Conservation (phyloP, 1,140 invertebrate species). For the Scylla paramamosain region DNA sequence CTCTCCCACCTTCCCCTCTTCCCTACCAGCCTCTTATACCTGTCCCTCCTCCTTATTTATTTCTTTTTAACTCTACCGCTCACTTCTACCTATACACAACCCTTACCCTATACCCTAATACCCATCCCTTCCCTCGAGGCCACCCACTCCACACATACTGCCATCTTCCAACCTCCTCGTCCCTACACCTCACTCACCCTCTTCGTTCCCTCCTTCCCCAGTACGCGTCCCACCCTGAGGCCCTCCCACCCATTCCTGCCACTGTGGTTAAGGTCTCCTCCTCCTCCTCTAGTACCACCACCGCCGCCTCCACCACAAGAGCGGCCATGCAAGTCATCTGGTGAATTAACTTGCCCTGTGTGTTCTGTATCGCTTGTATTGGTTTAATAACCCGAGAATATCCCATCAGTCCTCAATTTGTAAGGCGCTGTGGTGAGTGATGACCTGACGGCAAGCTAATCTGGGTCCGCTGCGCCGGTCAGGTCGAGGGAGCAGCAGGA, state of each 20-base stretch:
- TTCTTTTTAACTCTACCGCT: slow-evolving; percentile 9
- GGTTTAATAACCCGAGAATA: slow-evolving; percentile 39
- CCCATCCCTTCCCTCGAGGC: neutral
- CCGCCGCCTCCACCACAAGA: neutral
- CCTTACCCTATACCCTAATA: neutral
- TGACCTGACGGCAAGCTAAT: slow-evolving; percentile 22
- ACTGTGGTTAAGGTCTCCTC: neutral
- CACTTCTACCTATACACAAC: neutral
- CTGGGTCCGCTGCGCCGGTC: neutral
- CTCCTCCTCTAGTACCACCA: neutral
- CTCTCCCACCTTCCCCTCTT: neutral
- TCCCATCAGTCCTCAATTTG: slow-evolving; percentile 2
- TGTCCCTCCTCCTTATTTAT: slow-evolving; percentile 11
- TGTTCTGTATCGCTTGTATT: slow-evolving; percentile 33
- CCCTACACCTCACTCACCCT: neutral
- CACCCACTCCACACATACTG: neutral
- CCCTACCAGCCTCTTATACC: neutral
- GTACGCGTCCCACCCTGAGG: neutral
- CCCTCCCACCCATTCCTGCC: neutral
- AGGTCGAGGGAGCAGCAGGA: neutral
- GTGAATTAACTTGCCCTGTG: neutral
- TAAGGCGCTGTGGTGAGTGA: neutral
- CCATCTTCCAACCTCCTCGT: neutral
- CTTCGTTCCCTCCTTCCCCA: neutral
- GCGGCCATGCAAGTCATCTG: neutral